Conservation (phyloP, 1,140 invertebrate genomes). For the Sipha flava region DNA sequence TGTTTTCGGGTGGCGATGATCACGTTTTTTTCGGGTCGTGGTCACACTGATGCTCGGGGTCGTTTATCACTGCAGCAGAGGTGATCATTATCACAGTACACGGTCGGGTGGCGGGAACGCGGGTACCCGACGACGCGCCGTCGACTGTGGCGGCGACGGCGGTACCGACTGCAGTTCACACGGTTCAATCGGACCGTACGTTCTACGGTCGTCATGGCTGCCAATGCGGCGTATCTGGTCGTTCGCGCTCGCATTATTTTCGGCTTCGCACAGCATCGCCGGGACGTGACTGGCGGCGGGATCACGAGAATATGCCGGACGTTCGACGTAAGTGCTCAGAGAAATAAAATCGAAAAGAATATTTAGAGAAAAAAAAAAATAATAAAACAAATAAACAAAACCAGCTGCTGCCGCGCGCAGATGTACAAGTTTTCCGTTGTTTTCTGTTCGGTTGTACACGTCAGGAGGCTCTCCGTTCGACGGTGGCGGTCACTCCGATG, state of each 20-base stretch:
- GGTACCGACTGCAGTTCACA: not conserved
- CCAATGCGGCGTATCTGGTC: not conserved
- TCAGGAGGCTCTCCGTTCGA: too few species aligned
- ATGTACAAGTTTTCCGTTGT: too few species aligned
- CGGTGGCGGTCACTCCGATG: too few species aligned
- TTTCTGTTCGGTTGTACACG: too few species aligned
- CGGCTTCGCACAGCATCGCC: not conserved
- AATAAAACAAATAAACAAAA: too few species aligned
- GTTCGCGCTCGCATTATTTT: constrained; percentile 1
- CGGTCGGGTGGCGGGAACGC: not conserved
- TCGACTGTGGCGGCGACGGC: not conserved
- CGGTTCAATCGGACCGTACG: not conserved
- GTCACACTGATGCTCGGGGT: not conserved
- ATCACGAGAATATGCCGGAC: not conserved
- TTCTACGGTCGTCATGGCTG: not conserved
- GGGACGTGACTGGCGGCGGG: not conserved
- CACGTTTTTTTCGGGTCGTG: not conserved
- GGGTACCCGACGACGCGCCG: not conserved
- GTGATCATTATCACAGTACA: not conserved
- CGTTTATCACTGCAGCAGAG: not conserved
- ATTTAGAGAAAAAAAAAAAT: too few species aligned
- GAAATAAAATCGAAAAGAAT: too few species aligned
- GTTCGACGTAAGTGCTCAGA: not conserved
- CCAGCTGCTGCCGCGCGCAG: too few species aligned
- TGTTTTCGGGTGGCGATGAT: not conserved